Conservation (phyloP, 1,140 invertebrate genomes). For the Drosophila malerkotliana region DNA sequence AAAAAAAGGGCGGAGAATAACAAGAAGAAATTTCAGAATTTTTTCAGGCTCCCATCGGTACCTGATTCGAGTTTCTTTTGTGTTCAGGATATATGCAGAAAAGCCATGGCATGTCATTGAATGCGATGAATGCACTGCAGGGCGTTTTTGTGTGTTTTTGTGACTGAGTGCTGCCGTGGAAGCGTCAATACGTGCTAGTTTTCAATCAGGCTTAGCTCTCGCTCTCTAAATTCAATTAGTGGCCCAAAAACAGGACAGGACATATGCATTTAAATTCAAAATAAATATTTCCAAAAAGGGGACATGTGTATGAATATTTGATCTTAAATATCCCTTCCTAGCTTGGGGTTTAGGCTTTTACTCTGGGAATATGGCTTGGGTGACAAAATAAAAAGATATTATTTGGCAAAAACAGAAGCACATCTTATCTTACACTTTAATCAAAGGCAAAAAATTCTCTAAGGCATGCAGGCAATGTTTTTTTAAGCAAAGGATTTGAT, state of each 20-base stretch:
- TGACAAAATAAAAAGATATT: not conserved
- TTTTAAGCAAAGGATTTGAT: constrained; percentile 3
- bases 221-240: constrained; percentile 33
- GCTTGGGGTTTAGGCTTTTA: too few species aligned
- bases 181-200: constrained; percentile 61
- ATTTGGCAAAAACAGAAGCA: not conserved
- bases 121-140: constrained; percentile 27
- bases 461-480: constrained; percentile 24
- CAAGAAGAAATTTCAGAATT: constrained; percentile 45
- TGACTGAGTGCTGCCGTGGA: constrained; percentile 53
- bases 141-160: constrained; percentile 7
- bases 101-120: constrained; percentile 50
- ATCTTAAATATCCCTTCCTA: too few species aligned
- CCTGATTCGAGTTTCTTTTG: constrained; percentile 44
- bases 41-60: constrained; percentile 20
- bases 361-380: too few species aligned
- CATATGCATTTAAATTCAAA: too few species aligned
- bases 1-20: constrained; percentile 41
- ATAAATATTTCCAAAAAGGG: not conserved
- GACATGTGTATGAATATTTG: too few species aligned
- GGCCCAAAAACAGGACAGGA: not conserved
- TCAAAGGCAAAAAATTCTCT: constrained; percentile 11
- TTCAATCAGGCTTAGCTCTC: constrained; percentile 30
- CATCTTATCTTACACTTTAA: constrained; percentile 1
- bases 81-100: constrained; percentile 39